A percentile compares a stretch with the other conserved stretches of the same genome.
These are phyloP conservation scores for Cantharis rustica DNA, from an alignment of 2,888 invertebrate genomes.

Conservation along the genomic window DNA sequence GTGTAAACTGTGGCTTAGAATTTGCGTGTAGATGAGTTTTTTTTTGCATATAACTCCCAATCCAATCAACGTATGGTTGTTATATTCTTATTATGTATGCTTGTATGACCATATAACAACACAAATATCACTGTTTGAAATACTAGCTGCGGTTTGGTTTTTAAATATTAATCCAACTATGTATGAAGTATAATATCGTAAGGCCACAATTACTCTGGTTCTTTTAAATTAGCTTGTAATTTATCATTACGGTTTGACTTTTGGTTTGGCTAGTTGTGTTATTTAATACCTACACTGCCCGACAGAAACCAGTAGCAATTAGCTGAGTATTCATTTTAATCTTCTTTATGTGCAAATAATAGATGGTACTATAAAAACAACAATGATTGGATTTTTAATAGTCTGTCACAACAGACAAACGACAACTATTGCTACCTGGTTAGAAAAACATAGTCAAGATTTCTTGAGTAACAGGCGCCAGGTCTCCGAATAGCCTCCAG, in stretches of 20 bases:
- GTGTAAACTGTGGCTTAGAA: slow-evolving; percentile 33
- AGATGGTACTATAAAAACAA: slow-evolving; percentile 20
- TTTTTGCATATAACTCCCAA: slow-evolving; percentile 30
- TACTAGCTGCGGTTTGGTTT: slow-evolving; percentile 20
- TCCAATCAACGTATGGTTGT: slow-evolving; percentile 33
- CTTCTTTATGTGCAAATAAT: slow-evolving; percentile 13
- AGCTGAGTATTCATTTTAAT: slow-evolving; percentile 7
- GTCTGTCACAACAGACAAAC: slow-evolving; percentile 39
- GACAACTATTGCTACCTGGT: slow-evolving; percentile 33
- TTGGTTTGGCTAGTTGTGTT: background rate
- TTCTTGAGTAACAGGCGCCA: slow-evolving; percentile 52
- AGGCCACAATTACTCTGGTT: background rate
- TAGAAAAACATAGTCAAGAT: slow-evolving; percentile 38
- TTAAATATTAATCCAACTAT: slow-evolving; percentile 1
- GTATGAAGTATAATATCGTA: background rate
- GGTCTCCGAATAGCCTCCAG: slow-evolving; percentile 46
- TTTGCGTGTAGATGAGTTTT: slow-evolving; percentile 37
- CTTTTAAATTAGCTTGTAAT: slow-evolving; percentile 1
- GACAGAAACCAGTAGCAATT: slow-evolving; percentile 16
- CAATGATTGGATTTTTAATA: slow-evolving; percentile 36
- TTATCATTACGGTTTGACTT: slow-evolving; percentile 1
- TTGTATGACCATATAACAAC: slow-evolving; percentile 13
- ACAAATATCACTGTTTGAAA: slow-evolving; percentile 30
- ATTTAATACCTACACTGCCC: background rate
- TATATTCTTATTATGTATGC: slow-evolving; percentile 31